Conservation (phyloP, 2,888 invertebrate species). For the Euplexia lucipara region DNA sequence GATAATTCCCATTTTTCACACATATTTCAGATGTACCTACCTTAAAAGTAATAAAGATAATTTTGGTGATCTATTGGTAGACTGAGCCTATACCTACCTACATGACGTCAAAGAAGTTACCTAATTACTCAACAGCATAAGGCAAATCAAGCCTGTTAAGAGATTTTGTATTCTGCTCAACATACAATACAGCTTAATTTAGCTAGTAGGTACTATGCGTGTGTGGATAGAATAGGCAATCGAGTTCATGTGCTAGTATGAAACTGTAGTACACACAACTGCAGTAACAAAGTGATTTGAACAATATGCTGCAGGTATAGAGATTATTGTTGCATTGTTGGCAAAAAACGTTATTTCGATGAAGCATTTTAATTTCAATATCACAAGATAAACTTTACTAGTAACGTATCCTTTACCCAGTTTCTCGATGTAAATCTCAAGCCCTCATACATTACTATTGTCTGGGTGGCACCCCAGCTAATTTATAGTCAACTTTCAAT, state of each 20-base stretch:
- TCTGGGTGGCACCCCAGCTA: constrained; percentile 70
- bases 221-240: constrained; percentile 28
- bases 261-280: constrained; percentile 30
- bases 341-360: no score
- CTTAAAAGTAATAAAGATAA: constrained; percentile 36
- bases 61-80: constrained; percentile 48
- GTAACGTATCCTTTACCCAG: no score
- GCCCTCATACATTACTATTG: constrained; percentile 58
- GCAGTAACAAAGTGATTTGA: constrained; percentile 44
- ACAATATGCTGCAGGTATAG: constrained; percentile 14
- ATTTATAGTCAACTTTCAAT: constrained; percentile 90
- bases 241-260: constrained; percentile 30
- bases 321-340: constrained; percentile 37
- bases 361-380: no score
- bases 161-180: neutral
- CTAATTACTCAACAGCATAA: neutral
- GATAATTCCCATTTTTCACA: no score
- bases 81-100: constrained; percentile 33
- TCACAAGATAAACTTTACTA: no score
- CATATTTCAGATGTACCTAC: no score
- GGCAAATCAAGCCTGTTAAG: neutral
- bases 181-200: neutral
- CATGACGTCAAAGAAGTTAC: constrained; percentile 31
- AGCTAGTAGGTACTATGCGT: neutral
- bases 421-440: no score